A percentile compares a stretch with the other conserved stretches of the same genome.
Conservation (phyloP, 1,140 invertebrate genomes). For the Hypsibius dujardini region DNA sequence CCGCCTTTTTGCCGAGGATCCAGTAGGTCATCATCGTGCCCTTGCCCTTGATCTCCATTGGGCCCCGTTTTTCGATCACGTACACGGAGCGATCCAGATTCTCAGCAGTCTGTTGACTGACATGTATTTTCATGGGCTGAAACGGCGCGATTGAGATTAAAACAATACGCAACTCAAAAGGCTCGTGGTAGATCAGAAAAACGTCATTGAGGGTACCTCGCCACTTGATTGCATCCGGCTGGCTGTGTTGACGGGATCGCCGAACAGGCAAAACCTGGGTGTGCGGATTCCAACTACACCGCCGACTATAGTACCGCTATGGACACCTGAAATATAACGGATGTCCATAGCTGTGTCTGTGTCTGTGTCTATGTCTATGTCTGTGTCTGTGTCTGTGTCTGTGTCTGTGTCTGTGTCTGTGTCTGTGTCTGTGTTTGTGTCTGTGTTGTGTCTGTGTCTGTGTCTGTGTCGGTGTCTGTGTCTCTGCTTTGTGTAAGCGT, state of each 20-base stretch:
- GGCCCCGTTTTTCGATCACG: neutral
- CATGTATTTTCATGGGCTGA: conserved; percentile 13
- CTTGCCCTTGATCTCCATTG: conserved; percentile 9
- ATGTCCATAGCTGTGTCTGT: no score
- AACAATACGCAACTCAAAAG: neutral
- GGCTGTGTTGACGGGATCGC: conserved; percentile 9
- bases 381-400: no score
- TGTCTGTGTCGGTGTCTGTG: no score
- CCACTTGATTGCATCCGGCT: neutral
- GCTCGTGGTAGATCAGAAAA: neutral
- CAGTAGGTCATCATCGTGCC: conserved; percentile 11
- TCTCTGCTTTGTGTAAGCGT: no score
- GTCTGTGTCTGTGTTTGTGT: no score
- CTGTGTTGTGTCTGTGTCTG: no score
- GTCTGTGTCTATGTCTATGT: no score
- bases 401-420: no score
- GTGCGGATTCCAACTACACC: conserved; percentile 12
- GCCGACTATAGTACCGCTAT: conserved; percentile 5
- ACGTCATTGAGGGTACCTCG: no score
- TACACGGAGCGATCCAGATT: neutral
- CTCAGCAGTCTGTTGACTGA: neutral
- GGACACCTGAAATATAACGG: no score
- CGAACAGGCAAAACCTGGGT: conserved; percentile 12
- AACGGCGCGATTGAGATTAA: neutral
- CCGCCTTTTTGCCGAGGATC: neutral